Base-by-base conservation (phyloP, 30 jellyfish, hydroid and myxozoan genomes). In the Chironex yamaguchii region DNA sequence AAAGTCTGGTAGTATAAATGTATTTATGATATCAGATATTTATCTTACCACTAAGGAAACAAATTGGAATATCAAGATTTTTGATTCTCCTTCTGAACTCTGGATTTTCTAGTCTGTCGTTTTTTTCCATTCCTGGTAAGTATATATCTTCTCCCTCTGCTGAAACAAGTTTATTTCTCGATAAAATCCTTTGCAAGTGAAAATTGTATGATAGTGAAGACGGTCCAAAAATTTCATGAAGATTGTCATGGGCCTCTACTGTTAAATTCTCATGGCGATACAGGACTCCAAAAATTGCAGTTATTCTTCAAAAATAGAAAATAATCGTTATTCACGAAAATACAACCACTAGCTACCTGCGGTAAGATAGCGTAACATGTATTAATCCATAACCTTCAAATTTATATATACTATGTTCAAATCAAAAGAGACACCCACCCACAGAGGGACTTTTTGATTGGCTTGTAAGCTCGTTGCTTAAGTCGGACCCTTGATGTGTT, bases 191-290 rank as follows among this genome's bases (percentile, higher is more conserved):
- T 2, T 83, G 73, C 0, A 54, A 36, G 12, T 85, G 95, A 33
- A 23, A 17, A 28, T 71, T 63, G 30, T 32, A 33, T 21, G 58
- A 28, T 11, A 71, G 22, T 17, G 84, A 23, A 17, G 84, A 89
- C 34, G 58, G 76, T 1, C 95, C 95, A 52, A 85, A 71, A 23
- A 85, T 42, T 54, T 85, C 95, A 72, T 85, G 95, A 21, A 85
- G 49, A 13, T 51, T 66, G 76, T 71, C 95, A 49, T 85, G 95
- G 29, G 84, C 73, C 32, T 79, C 83, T 1, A 52, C 49, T 30
- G 71, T 85, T 4, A 85, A 74, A 48, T 73, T 85, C 17, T 26
- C 25, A 73, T 85, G 95, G 24, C 49, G 78, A 48, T 67, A 85
- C 4, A 85, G 84, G 1, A 85, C 63, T 9, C 86, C 89, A 73